A percentile compares a stretch with the other conserved stretches of the same genome.
Evolutionary conservation across 2,888 invertebrate species (phyloP).

Genomic region (Plebejus argus): DNA sequence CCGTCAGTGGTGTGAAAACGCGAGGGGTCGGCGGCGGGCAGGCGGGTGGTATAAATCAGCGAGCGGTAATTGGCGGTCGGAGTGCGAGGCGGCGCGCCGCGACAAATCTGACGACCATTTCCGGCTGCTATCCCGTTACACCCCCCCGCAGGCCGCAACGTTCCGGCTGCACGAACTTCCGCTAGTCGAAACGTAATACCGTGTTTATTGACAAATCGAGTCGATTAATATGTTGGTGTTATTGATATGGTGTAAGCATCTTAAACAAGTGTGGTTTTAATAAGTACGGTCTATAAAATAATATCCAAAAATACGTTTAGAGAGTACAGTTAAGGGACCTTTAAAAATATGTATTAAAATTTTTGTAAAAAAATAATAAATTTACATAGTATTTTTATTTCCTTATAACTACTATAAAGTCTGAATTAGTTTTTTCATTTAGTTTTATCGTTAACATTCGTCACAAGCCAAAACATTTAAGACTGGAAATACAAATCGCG

Average conservation of each 20-base stretch:
- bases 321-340: too few species aligned
- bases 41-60: slow-evolving; percentile 45
- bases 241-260: background rate
- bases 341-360: too few species aligned
- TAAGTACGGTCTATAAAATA: too few species aligned
- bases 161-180: slow-evolving; percentile 38
- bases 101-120: slow-evolving; percentile 70
- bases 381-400: too few species aligned
- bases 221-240: background rate
- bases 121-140: slow-evolving; percentile 56
- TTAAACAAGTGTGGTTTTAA: background rate
- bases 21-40: slow-evolving; percentile 34
- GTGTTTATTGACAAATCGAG: slow-evolving; percentile 24
- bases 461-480: background rate
- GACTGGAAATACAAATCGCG: slow-evolving; percentile 40
- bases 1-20: slow-evolving; percentile 18
- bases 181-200: slow-evolving; percentile 25
- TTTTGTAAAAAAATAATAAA: too few species aligned
- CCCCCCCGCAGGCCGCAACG: slow-evolving; percentile 43
- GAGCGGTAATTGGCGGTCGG: slow-evolving; percentile 64
- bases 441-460: too few species aligned
- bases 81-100: slow-evolving; percentile 56
- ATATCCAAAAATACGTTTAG: too few species aligned
- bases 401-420: too few species aligned
- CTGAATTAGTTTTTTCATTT: too few species aligned